These are phyloP conservation scores for Ischnura elegans DNA, from an alignment of 2,888 invertebrate genomes.

Conservation along the genomic window DNA sequence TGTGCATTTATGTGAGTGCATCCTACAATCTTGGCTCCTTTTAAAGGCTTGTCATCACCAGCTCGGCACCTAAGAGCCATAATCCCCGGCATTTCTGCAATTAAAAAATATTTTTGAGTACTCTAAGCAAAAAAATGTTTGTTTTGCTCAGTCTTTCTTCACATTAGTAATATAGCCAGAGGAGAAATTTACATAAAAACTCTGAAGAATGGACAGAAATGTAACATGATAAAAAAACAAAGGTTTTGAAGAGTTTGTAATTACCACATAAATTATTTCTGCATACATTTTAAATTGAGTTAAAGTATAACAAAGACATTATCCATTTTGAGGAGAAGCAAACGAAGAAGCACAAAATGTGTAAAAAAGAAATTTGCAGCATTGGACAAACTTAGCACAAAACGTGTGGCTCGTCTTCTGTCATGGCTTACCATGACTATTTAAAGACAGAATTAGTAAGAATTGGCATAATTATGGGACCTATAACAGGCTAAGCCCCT, in stretches of 20 bases:
- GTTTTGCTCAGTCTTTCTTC: neutral
- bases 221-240: neutral
- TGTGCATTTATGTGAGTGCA: constrained; percentile 99
- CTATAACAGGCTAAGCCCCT: too few species aligned
- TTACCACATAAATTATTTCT: neutral
- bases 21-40: constrained; percentile 97
- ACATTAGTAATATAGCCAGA: neutral
- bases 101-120: constrained; percentile 64
- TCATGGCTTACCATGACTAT: too few species aligned
- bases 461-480: too few species aligned
- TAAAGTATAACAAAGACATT: neutral
- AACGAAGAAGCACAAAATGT: neutral
- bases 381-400: neutral
- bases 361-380: neutral
- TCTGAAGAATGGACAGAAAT: constrained; percentile 49
- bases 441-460: too few species aligned
- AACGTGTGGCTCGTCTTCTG: neutral
- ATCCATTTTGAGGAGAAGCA: neutral
- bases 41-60: constrained; percentile 94
- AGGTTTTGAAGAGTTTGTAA: neutral
- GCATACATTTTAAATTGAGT: neutral
- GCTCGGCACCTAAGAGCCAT: constrained; percentile 96
- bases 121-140: neutral
- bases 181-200: neutral
- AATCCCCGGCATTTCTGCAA: constrained; percentile 97